Evolutionary conservation across 2,888 invertebrate species (phyloP).

Genomic region (Rhorus exstirpatorius): DNA sequence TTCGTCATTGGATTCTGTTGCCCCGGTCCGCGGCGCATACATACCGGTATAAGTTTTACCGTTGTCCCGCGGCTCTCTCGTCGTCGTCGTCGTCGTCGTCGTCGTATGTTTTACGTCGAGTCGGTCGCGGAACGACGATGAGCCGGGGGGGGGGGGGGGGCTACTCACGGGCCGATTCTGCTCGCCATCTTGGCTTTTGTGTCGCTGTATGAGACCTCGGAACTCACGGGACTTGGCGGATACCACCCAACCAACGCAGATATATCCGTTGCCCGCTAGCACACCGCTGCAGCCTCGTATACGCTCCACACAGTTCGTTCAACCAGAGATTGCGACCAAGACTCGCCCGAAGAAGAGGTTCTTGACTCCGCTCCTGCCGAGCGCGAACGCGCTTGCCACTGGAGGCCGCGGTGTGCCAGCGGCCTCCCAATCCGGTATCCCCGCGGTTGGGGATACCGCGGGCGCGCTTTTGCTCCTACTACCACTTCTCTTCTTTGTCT

Average conservation of each 20-base stretch:
- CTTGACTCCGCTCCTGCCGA: slow-evolving; percentile 73
- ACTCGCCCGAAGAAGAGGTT: slow-evolving; percentile 77
- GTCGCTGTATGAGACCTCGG: too few species aligned
- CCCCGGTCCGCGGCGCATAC: slow-evolving; percentile 51
- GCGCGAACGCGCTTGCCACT: slow-evolving; percentile 19
- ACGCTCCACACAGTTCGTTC: slow-evolving; percentile 78
- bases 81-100: slow-evolving; percentile 64
- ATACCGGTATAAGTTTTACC: slow-evolving; percentile 75
- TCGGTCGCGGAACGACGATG: slow-evolving; percentile 27
- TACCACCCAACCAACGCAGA: too few species aligned
- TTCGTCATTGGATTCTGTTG: slow-evolving; percentile 11
- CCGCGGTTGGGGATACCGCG: slow-evolving; percentile 22
- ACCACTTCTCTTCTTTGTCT: too few species aligned
- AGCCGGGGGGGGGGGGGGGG: too few species aligned
- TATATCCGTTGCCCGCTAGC: too few species aligned
- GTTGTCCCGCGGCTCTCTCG: slow-evolving; percentile 68
- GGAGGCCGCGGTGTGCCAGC: slow-evolving; percentile 23
- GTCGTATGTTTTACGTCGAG: slow-evolving; percentile 17
- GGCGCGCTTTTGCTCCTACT: slow-evolving; percentile 24
- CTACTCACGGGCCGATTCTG: too few species aligned
- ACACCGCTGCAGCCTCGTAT: background rate
- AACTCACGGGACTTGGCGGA: too few species aligned
- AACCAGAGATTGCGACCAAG: slow-evolving; percentile 76
- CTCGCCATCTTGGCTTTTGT: too few species aligned
- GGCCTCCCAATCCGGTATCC: slow-evolving; percentile 56